Evolutionary conservation across 1,140 invertebrate species (phyloP).

Genomic region (Drosophila rhopaloa): DNA sequence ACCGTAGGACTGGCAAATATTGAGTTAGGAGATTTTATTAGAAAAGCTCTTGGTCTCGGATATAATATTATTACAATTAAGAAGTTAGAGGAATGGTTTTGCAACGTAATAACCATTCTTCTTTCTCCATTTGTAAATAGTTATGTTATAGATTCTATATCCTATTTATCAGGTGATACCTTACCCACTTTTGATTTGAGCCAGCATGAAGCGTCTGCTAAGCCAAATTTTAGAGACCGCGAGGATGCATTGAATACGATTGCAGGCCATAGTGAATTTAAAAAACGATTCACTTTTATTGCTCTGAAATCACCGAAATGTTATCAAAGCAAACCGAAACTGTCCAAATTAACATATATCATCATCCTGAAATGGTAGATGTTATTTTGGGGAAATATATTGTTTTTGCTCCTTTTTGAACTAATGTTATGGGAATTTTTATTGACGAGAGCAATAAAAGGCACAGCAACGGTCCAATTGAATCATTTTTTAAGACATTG

Average conservation of each 20-base stretch:
- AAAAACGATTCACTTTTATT: not conserved
- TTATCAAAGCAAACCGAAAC: not conserved
- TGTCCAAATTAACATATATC: not conserved
- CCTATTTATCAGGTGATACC: not conserved
- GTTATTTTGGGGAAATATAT: slow-evolving; percentile 1
- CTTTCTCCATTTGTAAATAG: not conserved
- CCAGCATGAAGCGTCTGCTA: not conserved
- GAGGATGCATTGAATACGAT: not conserved
- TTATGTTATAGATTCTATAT: no score
- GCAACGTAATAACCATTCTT: no score
- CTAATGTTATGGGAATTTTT: slow-evolving; percentile 12
- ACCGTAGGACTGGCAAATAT: not conserved
- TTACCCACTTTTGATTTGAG: not conserved
- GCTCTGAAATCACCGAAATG: not conserved
- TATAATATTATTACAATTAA: no score
- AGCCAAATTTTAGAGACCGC: not conserved
- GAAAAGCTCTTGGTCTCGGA: no score
- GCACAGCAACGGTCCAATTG: not conserved
- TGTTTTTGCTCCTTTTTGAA: slow-evolving; percentile 1
- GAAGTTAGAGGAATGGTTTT: no score
- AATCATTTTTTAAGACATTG: not conserved
- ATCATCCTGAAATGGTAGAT: not conserved
- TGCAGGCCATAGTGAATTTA: not conserved
- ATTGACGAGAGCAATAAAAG: slow-evolving; percentile 15
- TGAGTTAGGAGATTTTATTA: not conserved